Conservation (phyloP, 2,797 vertebrate genomes). For the Channallabes apus region DNA sequence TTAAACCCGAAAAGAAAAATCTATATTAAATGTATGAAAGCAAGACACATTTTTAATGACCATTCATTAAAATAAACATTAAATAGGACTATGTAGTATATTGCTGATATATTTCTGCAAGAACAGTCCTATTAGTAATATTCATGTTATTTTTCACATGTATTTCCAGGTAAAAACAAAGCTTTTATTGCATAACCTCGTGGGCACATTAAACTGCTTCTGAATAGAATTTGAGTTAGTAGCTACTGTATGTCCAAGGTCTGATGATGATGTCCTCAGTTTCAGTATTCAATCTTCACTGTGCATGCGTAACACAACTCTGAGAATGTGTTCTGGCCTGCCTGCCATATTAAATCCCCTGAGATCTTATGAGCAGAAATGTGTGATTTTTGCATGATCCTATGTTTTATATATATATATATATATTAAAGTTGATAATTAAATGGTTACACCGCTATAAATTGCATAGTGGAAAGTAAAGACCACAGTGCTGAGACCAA, state of each 20-base stretch:
- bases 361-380: conserved; percentile 28
- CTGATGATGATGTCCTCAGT: neutral
- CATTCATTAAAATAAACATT: neutral
- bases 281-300: neutral
- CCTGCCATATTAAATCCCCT: conserved; percentile 9
- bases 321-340: conserved; percentile 12
- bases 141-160: neutral
- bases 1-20: neutral
- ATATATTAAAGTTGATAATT: conserved; percentile 27
- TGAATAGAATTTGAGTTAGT: neutral
- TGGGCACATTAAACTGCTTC: neutral
- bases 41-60: neutral
- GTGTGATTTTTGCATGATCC: conserved; percentile 35
- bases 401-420: neutral
- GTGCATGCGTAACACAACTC: neutral
- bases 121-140: neutral
- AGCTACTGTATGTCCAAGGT: neutral
- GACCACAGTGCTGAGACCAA: neutral
- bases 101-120: neutral
- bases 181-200: neutral
- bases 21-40: neutral
- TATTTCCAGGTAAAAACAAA: neutral
- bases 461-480: conserved; percentile 20
- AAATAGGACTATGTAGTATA: neutral
- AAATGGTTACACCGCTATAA: conserved; percentile 28